Evolutionary conservation across 2,113 vertebrate genomes (phyloP), one percentile per base, ranked within the genome.

Genomic region (Aramus guarauna): DNA sequence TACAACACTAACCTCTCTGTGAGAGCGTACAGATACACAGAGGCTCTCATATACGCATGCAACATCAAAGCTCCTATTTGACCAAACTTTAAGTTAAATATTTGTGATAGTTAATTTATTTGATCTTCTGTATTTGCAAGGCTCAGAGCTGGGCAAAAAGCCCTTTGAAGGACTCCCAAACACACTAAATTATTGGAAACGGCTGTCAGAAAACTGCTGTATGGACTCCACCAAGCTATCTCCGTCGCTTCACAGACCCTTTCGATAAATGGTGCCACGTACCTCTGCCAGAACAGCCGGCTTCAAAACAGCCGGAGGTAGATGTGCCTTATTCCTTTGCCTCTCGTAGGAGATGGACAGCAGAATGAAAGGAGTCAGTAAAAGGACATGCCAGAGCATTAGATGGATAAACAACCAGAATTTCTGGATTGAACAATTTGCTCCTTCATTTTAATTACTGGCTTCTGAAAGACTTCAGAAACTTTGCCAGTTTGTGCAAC

Each of bases 1-100:
- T 6, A 34, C 59, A 29, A 5, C 0, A 4, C 1, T 45, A 66
- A 68, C 47, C 75, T 78, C 74, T 41, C n/a, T 7, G 48, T 6
- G 48, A 66, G 37, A 30, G 71, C 0, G 3, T 12, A 7, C 12
- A 53, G 52, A 37, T 5, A 39, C 50, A 6, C 41, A 14, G 48
- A 52, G 82, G 48, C 48, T 76, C 37, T 86, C 55, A 10, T 48
- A 62, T 36, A 76, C 16, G 2, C 91, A n/a, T 26, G 21, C 47
- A 8, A 81, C 85, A 97, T 96, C 94, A 97, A 97, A 97, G 97
- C 88, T 74, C 67, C 68, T 56, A 4, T n/a, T 11, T n/a, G 72
- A 90, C 75, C 53, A 63, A 4, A 2, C 81, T 72, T 39, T 60
- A 89, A 96, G 92, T 92, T 92, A 73, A 97, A 96, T 71, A 97